Conservation (phyloP, 2,797 vertebrate genomes). For the Tolypeutes matacus region DNA sequence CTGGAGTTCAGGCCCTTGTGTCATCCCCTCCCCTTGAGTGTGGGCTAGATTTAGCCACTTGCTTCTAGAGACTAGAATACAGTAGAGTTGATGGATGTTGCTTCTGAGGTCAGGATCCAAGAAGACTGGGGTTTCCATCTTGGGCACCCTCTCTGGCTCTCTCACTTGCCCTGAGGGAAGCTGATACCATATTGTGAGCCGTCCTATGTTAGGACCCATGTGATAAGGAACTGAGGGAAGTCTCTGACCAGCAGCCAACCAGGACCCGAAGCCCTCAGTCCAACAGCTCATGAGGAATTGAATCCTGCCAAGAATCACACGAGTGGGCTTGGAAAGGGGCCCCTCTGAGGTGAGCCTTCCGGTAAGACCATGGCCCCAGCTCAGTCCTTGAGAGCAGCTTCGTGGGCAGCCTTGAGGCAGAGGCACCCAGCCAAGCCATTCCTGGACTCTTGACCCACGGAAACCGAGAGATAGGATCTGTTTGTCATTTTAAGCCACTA, state of each 20-base stretch:
- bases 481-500: not conserved
- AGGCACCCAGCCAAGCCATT: not conserved
- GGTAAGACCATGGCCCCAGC: not conserved
- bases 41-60: not conserved
- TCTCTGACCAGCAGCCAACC: not conserved
- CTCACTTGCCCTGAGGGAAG: not conserved
- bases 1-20: not conserved
- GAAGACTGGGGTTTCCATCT: not conserved
- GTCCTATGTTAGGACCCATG: not conserved
- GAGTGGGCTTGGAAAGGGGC: not conserved
- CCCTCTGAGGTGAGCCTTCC: not conserved
- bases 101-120: not conserved
- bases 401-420: not conserved
- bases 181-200: not conserved
- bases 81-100: not conserved
- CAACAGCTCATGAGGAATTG: not conserved
- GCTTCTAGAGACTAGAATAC: not conserved
- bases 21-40: not conserved
- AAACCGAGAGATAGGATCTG: not conserved
- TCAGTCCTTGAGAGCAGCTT: not conserved
- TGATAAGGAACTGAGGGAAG: not conserved
- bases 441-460: not conserved
- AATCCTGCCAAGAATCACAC: not conserved
- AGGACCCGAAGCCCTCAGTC: not conserved
- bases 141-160: not conserved